phyloP scores from a whole-genome alignment of 2,888 invertebrate species.

The Vesta saturnalis region DNA sequence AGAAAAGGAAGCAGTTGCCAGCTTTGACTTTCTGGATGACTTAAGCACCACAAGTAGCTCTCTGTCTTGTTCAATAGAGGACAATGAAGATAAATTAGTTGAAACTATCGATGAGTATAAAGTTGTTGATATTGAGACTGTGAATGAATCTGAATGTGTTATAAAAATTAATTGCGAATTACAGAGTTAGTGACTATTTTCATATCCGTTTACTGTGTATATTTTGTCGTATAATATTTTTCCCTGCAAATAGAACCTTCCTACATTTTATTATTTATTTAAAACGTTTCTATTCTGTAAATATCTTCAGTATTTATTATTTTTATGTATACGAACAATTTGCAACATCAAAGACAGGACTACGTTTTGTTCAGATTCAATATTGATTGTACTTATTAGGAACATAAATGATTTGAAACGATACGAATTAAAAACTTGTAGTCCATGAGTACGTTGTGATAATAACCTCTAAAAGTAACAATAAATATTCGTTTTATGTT shows the following conservation, averaged over 20 bases:
- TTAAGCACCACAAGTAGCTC: slow-evolving; percentile 59
- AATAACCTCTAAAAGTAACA: slow-evolving; percentile 34
- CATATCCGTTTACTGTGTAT: slow-evolving; percentile 5
- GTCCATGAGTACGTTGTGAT: slow-evolving; percentile 48
- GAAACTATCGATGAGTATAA: slow-evolving; percentile 21
- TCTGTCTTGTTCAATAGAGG: slow-evolving; percentile 53
- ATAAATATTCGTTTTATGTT: slow-evolving; percentile 29
- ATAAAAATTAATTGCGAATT: slow-evolving; percentile 20
- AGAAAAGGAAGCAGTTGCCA: slow-evolving; percentile 80
- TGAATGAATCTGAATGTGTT: slow-evolving; percentile 18
- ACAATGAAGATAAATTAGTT: slow-evolving; percentile 38
- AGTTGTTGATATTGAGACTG: slow-evolving; percentile 20
- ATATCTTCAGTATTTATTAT: slow-evolving; percentile 29
- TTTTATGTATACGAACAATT: slow-evolving; percentile 34
- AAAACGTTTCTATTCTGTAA: slow-evolving; percentile 21
- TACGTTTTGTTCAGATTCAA: slow-evolving; percentile 14
- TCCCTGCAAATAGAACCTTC: no score
- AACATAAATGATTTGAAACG: slow-evolving; percentile 44
- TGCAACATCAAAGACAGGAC: slow-evolving; percentile 8
- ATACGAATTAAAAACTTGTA: slow-evolving; percentile 49
- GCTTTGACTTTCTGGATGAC: slow-evolving; percentile 83
- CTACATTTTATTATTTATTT: slow-evolving; percentile 22
- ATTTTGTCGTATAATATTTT: not conserved
- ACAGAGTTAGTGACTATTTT: slow-evolving; percentile 25
- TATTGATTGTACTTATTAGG: slow-evolving; percentile 29